Evolutionary conservation across 2,797 vertebrate genomes (phyloP).

Genomic region (Pristis pectinata): DNA sequence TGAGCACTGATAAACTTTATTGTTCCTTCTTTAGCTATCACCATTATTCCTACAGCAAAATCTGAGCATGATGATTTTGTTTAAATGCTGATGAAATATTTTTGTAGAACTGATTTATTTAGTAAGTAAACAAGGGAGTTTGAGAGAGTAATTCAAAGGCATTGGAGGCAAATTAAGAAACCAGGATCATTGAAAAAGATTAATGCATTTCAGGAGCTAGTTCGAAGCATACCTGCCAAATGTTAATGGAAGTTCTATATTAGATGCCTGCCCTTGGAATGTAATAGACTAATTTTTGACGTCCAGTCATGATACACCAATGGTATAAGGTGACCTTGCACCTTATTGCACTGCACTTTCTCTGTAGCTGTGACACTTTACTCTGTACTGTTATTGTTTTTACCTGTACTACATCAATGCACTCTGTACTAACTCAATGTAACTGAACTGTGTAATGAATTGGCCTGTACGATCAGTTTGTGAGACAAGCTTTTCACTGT

Average conservation of each 20-base stretch:
- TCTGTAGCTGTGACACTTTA: too few species aligned
- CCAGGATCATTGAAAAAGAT: neutral
- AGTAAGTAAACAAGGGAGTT: neutral
- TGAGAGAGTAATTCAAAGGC: neutral
- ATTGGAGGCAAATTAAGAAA: neutral
- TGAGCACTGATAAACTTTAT: neutral
- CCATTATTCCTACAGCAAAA: neutral
- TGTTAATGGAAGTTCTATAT: neutral
- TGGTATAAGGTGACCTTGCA: too few species aligned
- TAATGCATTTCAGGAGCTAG: neutral
- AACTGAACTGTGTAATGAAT: too few species aligned
- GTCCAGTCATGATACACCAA: neutral
- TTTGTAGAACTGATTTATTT: neutral
- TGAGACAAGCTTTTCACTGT: too few species aligned
- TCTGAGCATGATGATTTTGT: neutral
- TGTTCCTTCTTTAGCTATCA: too few species aligned
- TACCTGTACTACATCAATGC: too few species aligned
- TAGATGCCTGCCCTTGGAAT: neutral
- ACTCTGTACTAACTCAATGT: too few species aligned
- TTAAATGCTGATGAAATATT: neutral
- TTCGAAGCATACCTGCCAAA: neutral
- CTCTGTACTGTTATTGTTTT: too few species aligned
- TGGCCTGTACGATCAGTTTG: too few species aligned
- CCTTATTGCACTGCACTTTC: too few species aligned
- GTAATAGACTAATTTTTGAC: neutral